These are phyloP conservation scores for Cyprinella venusta DNA, from an alignment of 2,797 vertebrate genomes.

Conservation along the genomic window DNA sequence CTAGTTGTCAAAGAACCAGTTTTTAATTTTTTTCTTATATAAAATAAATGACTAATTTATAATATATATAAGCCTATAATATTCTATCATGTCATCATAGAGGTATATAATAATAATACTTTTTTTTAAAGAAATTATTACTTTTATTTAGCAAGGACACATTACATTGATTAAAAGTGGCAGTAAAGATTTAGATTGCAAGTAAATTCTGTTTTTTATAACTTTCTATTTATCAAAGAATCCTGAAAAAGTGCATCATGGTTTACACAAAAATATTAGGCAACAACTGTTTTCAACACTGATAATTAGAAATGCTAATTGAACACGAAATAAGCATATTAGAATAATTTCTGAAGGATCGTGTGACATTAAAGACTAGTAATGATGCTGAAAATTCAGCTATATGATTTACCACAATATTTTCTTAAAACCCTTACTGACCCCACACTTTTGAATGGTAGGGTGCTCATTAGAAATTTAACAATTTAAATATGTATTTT, in stretches of 20 bases:
- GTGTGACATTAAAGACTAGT: background rate
- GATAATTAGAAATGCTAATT: background rate
- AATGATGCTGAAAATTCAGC: background rate
- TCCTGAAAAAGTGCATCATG: background rate
- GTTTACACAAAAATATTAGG: background rate
- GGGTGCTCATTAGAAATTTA: background rate
- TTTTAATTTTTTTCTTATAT: background rate
- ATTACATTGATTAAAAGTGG: background rate
- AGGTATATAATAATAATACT: background rate
- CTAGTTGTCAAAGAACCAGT: no score
- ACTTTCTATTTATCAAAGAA: background rate
- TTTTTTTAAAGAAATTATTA: no score
- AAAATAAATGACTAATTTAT: background rate
- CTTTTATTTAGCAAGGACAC: background rate
- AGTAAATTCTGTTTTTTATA: background rate
- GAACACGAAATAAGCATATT: background rate
- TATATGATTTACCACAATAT: background rate
- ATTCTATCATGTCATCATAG: background rate
- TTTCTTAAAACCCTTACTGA: background rate
- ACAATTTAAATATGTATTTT: background rate
- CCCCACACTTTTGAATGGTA: background rate
- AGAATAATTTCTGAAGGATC: background rate
- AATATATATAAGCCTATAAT: background rate
- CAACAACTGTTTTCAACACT: background rate
- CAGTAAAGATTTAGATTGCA: background rate